A percentile compares a stretch with the other conserved stretches of the same genome.
Conservation (phyloP, 2,797 vertebrate species). For the Notoglanidium macrostoma region DNA sequence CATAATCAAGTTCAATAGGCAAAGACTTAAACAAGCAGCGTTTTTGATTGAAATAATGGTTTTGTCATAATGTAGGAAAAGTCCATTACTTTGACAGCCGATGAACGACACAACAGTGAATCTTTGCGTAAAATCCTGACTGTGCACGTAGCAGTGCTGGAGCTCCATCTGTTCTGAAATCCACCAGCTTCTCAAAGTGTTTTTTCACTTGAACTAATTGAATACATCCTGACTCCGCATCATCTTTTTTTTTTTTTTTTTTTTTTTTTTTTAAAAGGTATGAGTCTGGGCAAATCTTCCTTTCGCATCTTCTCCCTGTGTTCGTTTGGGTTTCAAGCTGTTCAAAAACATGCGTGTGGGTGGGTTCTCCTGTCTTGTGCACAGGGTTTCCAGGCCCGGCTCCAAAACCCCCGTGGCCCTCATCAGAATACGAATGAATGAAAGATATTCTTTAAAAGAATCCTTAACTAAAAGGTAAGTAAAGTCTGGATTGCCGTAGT, state of each 20-base stretch:
- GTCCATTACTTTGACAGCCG: neutral
- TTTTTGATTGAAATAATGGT: neutral
- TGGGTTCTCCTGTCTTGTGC: neutral
- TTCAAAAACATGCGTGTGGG: neutral
- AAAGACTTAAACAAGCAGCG: neutral
- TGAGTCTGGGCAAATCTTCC: neutral
- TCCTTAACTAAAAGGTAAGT: neutral
- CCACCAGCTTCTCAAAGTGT: neutral
- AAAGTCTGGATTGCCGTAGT: too few relatives aligned
- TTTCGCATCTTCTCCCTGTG: too few relatives aligned
- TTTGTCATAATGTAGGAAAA: neutral
- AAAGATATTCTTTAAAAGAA: neutral
- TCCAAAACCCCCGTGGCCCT: neutral
- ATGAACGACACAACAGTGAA: neutral
- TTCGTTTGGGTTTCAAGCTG: neutral
- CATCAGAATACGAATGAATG: neutral
- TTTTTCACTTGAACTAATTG: neutral
- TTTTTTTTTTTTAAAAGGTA: too few relatives aligned
- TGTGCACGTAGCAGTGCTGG: neutral
- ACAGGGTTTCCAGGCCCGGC: neutral
- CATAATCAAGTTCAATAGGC: neutral
- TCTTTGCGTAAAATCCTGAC: neutral
- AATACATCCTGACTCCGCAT: neutral
- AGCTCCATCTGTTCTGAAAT: slow-evolving; percentile 3
- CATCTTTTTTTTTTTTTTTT: neutral